Base-by-base conservation (phyloP, 2,888 invertebrate species). In the Conistra vaccinii region DNA sequence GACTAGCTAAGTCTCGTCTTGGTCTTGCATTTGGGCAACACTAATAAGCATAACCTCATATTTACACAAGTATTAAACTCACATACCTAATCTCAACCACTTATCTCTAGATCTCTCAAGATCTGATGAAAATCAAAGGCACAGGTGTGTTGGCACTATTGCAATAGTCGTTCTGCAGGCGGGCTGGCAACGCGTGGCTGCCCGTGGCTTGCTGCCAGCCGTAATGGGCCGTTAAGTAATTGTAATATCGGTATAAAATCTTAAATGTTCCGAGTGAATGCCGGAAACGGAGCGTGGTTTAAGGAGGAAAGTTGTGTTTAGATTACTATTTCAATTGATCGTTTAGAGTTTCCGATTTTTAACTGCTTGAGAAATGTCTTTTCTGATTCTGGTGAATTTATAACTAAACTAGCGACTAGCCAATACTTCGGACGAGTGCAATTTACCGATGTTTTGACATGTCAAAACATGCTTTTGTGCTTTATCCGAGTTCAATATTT, bases 111-210 rank as follows among this genome's bases (percentile, higher is more conserved):
- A 63, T 23, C 32, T 79, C 51, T 60, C 14, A 69, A 62, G 69
- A 70, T 69, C 48, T 26, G 60, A 84, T 74, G 74, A 74, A 73
- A 68, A 65, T 72, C 57, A 70, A 60, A 48, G n/a, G 26, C 78
- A 63, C 85, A 86, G 85, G 85, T 85, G 87, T 81, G 60, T 76
- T 85, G 85, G 79, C 85, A 85, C 45, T 68, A 69, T 69, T 84
- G 80, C 69, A n/a, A n/a, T n/a, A n/a, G n/a, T n/a, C 73, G 26
- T 32, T 65, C 68, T 20, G 53, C 71, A 35, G 42, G 42, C 62
- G 66, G 14, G 29, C 61, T 76, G 67, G 68, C 58, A 76, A 78
- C 80, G 85, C 78, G 42, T 85, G 61, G 74, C 51, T 78, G 62
- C 26, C 12, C 58, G 45, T 86, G 86, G 86, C 80, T 17, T 6